Conservation (phyloP, 2,888 invertebrate species). For the Timema cristinae region DNA sequence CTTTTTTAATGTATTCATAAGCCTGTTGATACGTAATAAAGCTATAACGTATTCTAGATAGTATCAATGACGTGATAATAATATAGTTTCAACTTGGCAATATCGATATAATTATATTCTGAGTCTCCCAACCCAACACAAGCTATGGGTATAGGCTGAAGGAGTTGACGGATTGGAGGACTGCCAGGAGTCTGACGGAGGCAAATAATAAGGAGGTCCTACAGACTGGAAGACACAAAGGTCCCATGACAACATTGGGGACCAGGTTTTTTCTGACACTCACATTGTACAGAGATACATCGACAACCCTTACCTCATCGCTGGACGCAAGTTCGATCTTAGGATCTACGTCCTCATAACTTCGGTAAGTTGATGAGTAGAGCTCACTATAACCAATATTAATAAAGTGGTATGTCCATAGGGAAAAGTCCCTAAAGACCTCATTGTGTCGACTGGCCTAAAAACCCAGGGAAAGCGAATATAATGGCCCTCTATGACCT, state of each 20-base stretch:
- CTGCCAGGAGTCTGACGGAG: neutral
- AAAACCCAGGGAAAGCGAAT: too few relatives aligned
- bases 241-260: constrained; percentile 18
- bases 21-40: too few relatives aligned
- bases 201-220: neutral
- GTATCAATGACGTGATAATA: too few relatives aligned
- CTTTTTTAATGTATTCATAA: too few relatives aligned
- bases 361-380: constrained; percentile 44
- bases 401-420: too few relatives aligned
- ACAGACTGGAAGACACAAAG: constrained; percentile 20
- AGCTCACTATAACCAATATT: neutral
- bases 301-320: constrained; percentile 55
- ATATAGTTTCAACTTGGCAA: too few relatives aligned
- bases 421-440: too few relatives aligned
- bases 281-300: constrained; percentile 58
- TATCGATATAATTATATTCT: too few relatives aligned
- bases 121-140: neutral
- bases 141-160: constrained; percentile 1
- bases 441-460: too few relatives aligned
- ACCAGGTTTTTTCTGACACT: constrained; percentile 33
- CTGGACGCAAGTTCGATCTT: constrained; percentile 59
- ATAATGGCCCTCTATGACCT: too few relatives aligned
- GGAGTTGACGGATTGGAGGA: constrained; percentile 4
- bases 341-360: constrained; percentile 57
- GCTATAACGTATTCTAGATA: too few relatives aligned